A percentile compares a stretch with the other conserved stretches of the same genome.
phyloP scores from a whole-genome alignment of 2,797 vertebrate species.

The Agapornis canus region DNA sequence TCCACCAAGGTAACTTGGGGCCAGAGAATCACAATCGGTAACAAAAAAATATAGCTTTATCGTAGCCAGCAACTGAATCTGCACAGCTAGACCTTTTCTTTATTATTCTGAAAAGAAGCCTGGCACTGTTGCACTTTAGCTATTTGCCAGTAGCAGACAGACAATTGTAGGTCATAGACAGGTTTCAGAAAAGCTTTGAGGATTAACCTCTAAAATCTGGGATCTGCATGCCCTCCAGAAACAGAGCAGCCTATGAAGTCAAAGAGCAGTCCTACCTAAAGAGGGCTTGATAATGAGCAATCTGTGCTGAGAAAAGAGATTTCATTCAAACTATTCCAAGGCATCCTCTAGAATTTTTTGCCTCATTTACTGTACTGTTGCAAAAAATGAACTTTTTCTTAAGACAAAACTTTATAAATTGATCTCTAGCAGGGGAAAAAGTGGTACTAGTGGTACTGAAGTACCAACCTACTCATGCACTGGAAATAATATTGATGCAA shows the following conservation, averaged over 20 bases:
- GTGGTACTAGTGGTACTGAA: neutral
- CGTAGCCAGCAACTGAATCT: neutral
- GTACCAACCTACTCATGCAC: slow-evolving; percentile 6
- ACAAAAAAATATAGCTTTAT: neutral
- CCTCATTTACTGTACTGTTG: neutral
- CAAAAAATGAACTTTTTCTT: neutral
- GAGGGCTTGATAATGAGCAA: neutral
- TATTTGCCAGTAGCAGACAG: neutral
- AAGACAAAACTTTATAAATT: neutral
- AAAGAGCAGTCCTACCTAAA: neutral
- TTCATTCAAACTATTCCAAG: neutral
- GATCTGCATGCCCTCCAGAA: neutral
- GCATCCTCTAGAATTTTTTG: neutral
- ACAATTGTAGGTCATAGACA: neutral
- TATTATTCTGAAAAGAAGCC: neutral
- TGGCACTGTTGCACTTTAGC: slow-evolving; percentile 40
- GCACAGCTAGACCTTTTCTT: neutral
- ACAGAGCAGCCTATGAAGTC: neutral
- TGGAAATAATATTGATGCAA: slow-evolving; percentile 12
- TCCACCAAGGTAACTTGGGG: neutral
- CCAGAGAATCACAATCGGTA: neutral
- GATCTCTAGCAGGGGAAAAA: neutral
- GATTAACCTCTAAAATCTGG: neutral
- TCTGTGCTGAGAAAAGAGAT: neutral
- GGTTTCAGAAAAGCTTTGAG: neutral